Base-by-base conservation (phyloP, 2,797 vertebrate species). In the Lithobates sylvaticus region DNA sequence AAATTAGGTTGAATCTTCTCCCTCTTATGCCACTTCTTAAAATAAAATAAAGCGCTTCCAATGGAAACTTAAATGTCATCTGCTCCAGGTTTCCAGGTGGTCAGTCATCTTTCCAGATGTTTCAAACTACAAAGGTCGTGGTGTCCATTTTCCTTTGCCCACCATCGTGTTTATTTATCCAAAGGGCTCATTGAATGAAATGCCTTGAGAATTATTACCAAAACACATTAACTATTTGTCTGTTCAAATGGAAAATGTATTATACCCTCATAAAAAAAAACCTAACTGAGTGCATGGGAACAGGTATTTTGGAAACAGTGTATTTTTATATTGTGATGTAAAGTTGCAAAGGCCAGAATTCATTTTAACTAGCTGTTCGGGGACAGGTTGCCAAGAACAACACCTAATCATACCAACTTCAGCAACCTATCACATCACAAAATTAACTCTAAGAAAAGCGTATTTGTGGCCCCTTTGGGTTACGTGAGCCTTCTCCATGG, bases 401-500 rank as follows among this genome's bases (percentile, higher is more conserved):
- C 44, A 86, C 39, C 81, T 81, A n/a, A 16, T 76, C 23, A 3
- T 84, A 79, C 47, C 18, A 34, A n/a, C 72, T 82, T 76, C 61
- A 81, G 47, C 16, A 83, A 29, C 50, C 86, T 87, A 87, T 87
- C 86, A 87, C 86, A 87, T 87, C 86, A 76, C 86, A 87, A 87
- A 87, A 87, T 87, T 79, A 87, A 80, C 86, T 87, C 75, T 84
- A 84, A 84, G 80, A 61, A 83, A 70, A 87, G 73, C 27, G 32
- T 50, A 79, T 73, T 84, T 87, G 81, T 84, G 74, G 69, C 81
- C 70, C 86, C 81, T 69, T 65, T 84, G 81, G 81, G 81, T 84
- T 80, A 65, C 36, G 54, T 64, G 69, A 68, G 73, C 29, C 42
- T 84, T 84, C 67, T 39, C 68, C 73, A 84, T 67, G 68, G 42